phyloP scores from a whole-genome alignment of 2,113 vertebrate genomes.

The Mastomys coucha region DNA sequence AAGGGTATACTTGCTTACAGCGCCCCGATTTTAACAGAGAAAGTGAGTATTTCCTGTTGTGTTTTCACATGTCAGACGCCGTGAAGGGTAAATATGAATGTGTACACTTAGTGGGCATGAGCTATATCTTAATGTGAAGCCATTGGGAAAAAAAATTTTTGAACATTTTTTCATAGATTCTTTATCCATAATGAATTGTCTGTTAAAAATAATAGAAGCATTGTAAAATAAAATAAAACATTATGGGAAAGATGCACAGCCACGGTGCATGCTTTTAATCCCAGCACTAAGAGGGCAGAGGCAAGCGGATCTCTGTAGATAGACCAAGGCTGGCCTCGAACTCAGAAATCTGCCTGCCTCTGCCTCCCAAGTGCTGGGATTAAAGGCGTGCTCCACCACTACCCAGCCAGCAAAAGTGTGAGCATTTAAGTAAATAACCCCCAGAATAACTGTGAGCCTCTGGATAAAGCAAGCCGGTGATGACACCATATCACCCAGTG shows the following conservation, averaged over 20 bases:
- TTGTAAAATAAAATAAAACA: constrained; percentile 33
- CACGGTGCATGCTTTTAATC: not conserved
- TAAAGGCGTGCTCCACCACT: too few species aligned
- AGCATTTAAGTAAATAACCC: too few species aligned
- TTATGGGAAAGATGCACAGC: not conserved
- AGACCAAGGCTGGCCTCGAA: not conserved
- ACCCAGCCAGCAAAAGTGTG: too few species aligned
- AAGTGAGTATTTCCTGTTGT: constrained; percentile 84
- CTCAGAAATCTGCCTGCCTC: too few species aligned
- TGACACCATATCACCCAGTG: too few species aligned
- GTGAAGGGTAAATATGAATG: not conserved
- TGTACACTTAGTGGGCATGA: not conserved
- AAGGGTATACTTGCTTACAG: constrained; percentile 77
- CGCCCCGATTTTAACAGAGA: constrained; percentile 84
- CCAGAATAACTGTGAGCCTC: too few species aligned
- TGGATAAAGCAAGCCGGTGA: too few species aligned
- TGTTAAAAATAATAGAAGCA: not conserved
- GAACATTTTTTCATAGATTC: not conserved
- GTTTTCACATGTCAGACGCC: not conserved
- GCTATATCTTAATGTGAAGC: not conserved
- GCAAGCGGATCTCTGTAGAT: not conserved
- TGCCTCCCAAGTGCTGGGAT: too few species aligned
- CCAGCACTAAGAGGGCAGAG: not conserved
- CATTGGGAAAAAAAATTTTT: not conserved
- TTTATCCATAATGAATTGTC: not conserved